Evolutionary conservation across 35 echinoderm and acorn worm species (phyloP), one percentile per base, ranked within the genome.

Genomic region (Apostichopus parvimensis): DNA sequence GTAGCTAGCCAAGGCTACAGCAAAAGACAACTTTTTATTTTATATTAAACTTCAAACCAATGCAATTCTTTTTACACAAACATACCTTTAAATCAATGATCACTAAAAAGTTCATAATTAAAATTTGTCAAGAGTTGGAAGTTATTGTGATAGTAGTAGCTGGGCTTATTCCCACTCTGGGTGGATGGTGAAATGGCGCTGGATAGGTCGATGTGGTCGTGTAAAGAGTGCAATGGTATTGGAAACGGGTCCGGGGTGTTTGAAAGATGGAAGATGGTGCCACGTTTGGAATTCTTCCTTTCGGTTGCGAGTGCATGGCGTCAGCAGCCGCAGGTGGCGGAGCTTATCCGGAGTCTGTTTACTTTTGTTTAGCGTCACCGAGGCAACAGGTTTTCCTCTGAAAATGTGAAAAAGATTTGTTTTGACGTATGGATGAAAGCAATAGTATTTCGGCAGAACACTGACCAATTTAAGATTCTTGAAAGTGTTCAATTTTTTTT

Each of bases 161-260:
- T 4, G 0, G 14, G 14, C n/a, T 26, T 96, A 99, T 92, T 99
- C 97, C 97, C 97, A 99, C 86, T 99, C 97, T n/a, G 97, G 97
- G 76, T 99, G 97, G 56, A 99, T 99, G 58, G 97, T 96, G 79
- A 99, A 99, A 88, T 99, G 97, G 9, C 97, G 91, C 57, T 90
- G 93, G 10, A 95, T 87, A 17, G 95, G 93, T 28, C 93, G 91
- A 54, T 99, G 97, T n/a, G 97, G 97, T 73, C 91, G 87, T 6
- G 97, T 99, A 54, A 99, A 99, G 2, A 96, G 91, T 4, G 93
- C 97, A 57, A 99, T 96, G 11, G 97, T 96, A 79, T 99, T 99
- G 3, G 95, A 99, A 1, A 99, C 95, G 0, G 97, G 97, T 77
- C 93, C 95, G 6, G 72, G 82, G 88, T 99, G 82, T 24, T 70